Evolutionary conservation across 2,888 invertebrate genomes (phyloP).

Genomic region (Steinernema hermaphroditum): DNA sequence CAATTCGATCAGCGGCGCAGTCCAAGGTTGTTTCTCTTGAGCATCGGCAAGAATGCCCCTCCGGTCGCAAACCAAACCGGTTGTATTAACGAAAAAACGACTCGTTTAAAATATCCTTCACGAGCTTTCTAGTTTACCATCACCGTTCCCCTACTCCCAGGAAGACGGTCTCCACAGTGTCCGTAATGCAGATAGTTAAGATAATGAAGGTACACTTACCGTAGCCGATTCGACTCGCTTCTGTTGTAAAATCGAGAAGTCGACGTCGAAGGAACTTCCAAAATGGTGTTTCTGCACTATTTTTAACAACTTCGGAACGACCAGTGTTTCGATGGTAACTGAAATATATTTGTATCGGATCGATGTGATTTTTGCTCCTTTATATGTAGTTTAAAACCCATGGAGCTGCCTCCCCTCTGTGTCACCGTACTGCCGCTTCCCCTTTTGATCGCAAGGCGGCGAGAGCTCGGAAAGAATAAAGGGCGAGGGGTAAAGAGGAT

Average conservation of each 20-base stretch:
- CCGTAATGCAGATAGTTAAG: background rate
- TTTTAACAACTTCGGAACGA: background rate
- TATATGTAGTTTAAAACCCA: background rate
- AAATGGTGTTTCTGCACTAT: background rate
- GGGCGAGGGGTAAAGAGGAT: background rate
- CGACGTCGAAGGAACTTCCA: background rate
- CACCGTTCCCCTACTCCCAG: background rate
- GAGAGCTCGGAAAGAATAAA: background rate
- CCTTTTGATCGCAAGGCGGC: background rate
- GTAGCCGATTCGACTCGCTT: background rate
- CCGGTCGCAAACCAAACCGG: slow-evolving; percentile 17
- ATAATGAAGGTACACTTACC: background rate
- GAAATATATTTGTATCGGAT: background rate
- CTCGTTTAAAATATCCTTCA: slow-evolving; percentile 19
- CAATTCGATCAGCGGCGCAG: slow-evolving; percentile 24
- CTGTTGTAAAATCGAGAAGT: background rate
- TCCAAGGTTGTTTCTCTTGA: slow-evolving; percentile 16
- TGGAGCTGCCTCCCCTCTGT: background rate
- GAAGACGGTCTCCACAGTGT: background rate
- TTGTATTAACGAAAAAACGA: slow-evolving; percentile 24
- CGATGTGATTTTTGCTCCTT: background rate
- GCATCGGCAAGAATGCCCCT: slow-evolving; percentile 18
- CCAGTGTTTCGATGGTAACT: background rate
- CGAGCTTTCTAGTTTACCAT: slow-evolving; percentile 6
- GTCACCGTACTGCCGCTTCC: background rate